phyloP scores from a whole-genome alignment of 2,113 vertebrate genomes.

The Haplochromis burtoni region DNA sequence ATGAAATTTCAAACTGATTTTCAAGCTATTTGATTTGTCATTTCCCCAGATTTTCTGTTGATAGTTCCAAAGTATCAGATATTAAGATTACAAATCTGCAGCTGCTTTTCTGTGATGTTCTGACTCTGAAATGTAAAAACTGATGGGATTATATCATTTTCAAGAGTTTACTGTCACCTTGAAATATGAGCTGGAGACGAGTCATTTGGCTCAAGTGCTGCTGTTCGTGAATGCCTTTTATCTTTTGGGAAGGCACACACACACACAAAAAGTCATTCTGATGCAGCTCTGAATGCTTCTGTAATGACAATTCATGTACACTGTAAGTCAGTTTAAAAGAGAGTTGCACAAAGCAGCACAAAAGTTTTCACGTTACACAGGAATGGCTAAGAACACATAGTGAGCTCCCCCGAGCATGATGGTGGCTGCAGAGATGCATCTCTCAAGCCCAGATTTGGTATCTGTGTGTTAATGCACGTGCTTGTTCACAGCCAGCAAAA shows the following conservation, averaged over 20 bases:
- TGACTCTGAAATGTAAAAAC: not conserved
- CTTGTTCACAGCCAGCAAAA: slow-evolving; percentile 9
- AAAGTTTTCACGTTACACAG: not conserved
- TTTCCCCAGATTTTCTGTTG: not conserved
- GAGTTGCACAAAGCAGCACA: not conserved
- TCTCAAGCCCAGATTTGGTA: not conserved
- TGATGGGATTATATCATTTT: not conserved
- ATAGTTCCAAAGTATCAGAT: not conserved
- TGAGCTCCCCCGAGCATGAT: not conserved
- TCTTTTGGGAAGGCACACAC: not conserved
- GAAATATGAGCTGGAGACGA: not conserved
- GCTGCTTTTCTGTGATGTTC: not conserved
- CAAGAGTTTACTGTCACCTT: not conserved
- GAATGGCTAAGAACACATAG: not conserved
- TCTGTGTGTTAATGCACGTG: not conserved
- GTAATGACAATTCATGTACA: not conserved
- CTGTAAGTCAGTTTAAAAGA: not conserved
- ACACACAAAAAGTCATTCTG: not conserved
- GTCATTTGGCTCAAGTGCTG: not conserved
- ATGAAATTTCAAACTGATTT: not conserved
- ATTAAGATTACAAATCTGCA: not conserved
- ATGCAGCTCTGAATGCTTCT: not conserved
- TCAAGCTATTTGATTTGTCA: not conserved
- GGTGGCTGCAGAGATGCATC: not conserved
- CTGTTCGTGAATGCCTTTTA: not conserved